A percentile compares a stretch with the other conserved stretches of the same genome.
Conservation (phyloP, 2,113 vertebrate genomes). For the Stegastes partitus region DNA sequence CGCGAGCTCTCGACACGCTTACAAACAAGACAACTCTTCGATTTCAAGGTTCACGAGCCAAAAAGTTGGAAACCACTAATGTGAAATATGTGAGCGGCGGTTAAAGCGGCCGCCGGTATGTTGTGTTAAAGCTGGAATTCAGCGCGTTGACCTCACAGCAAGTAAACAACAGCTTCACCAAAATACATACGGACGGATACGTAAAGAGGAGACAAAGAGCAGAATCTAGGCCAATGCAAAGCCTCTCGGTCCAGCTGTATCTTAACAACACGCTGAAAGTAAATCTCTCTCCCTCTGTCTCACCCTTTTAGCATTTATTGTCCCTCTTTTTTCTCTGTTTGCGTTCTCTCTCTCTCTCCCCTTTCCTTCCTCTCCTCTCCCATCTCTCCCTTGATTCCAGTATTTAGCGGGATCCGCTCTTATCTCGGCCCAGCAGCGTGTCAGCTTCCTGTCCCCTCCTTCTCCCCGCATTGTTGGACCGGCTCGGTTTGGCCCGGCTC, state of each 20-base stretch:
- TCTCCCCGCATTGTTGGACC: conserved; percentile 24
- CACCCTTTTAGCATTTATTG: conserved; percentile 20
- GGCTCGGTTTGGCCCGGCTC: conserved; percentile 45
- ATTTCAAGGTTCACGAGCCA: not conserved
- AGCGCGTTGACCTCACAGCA: not conserved
- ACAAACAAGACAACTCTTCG: not conserved
- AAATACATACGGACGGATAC: not conserved
- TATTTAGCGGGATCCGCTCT: conserved; percentile 49
- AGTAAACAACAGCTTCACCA: not conserved
- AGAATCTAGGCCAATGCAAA: conserved; percentile 67
- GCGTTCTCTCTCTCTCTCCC: not conserved
- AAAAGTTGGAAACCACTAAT: not conserved
- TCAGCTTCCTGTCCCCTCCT: conserved; percentile 44
- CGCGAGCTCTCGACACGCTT: not conserved
- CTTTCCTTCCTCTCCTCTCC: not conserved
- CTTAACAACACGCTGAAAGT: conserved; percentile 43
- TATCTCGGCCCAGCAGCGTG: conserved; percentile 63
- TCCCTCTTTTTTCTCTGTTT: not conserved
- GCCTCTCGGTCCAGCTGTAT: conserved; percentile 50
- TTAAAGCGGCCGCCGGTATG: too few species aligned
- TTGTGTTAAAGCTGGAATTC: not conserved
- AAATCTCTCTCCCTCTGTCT: conserved; percentile 33
- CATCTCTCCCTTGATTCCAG: conserved; percentile 25
- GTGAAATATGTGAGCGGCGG: not conserved
- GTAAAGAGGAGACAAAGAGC: conserved; percentile 11